Percentiles rank a stretch among this genome's conserved stretches.
phyloP scores from a whole-genome alignment of 2,797 vertebrate genomes.

The Helostoma temminkii region DNA sequence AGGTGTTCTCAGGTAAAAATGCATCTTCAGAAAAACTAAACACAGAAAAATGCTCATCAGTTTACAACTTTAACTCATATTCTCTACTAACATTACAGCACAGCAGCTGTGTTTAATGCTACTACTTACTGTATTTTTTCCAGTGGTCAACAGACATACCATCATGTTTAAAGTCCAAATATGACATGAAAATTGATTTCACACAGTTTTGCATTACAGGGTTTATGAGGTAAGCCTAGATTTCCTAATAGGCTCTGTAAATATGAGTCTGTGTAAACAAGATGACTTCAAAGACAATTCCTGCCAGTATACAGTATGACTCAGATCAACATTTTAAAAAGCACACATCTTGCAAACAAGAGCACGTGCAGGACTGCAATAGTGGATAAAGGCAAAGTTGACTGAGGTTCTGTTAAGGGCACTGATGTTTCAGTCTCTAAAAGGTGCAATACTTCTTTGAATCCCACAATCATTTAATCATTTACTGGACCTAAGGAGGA shows the following conservation, averaged over 20 bases:
- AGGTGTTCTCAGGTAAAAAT: conserved; percentile 79
- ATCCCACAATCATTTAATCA: background rate
- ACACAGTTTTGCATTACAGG: background rate
- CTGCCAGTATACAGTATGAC: conserved; percentile 1
- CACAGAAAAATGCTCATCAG: background rate
- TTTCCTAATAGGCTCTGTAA: background rate
- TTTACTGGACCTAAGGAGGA: background rate
- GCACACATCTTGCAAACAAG: background rate
- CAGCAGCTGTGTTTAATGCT: background rate
- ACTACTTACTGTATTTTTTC: background rate
- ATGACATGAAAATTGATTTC: no score
- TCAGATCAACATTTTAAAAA: background rate
- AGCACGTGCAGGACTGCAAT: background rate
- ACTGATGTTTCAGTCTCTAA: background rate
- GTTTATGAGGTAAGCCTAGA: background rate
- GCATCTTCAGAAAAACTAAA: conserved; percentile 1
- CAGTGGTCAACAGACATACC: background rate
- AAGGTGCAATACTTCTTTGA: background rate
- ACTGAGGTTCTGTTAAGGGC: background rate
- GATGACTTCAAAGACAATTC: background rate
- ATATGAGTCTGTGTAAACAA: background rate
- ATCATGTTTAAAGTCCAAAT: background rate
- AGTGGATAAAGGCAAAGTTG: background rate
- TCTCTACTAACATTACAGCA: background rate
- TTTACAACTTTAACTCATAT: background rate